phyloP scores from a whole-genome alignment of 1,140 invertebrate genomes.

The Bombus ignitus region DNA sequence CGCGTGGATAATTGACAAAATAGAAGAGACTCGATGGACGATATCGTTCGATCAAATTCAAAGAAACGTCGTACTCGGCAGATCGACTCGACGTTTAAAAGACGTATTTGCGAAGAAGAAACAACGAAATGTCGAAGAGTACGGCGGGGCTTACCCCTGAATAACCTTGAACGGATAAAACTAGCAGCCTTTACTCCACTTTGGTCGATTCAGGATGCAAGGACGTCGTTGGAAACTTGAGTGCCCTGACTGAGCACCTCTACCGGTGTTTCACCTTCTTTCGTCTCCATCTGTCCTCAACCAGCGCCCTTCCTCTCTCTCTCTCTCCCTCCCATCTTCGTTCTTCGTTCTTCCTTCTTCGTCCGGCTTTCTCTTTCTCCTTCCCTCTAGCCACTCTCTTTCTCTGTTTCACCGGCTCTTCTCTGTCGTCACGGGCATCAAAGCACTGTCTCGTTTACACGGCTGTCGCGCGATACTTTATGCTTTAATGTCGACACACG shows the following conservation, averaged over 20 bases:
- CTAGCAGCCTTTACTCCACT: background rate
- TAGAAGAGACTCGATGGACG: too few relatives aligned
- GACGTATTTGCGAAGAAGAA: background rate
- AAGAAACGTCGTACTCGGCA: too few relatives aligned
- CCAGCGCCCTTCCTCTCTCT: background rate
- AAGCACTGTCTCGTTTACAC: slow-evolving; percentile 66
- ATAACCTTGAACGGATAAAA: background rate
- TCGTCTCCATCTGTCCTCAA: slow-evolving; percentile 27
- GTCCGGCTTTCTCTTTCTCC: background rate
- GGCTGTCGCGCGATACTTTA: slow-evolving; percentile 64
- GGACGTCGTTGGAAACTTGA: background rate
- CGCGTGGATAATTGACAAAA: fast-evolving
- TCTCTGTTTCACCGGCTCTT: background rate
- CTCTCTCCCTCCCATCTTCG: too few relatives aligned
- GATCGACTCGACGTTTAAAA: fast-evolving
- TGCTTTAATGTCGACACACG: slow-evolving; percentile 61
- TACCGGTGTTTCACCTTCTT: slow-evolving; percentile 38
- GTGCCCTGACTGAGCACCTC: slow-evolving; percentile 12
- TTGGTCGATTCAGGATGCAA: slow-evolving; percentile 4
- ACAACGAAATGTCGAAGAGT: background rate
- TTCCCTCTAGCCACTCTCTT: too few relatives aligned
- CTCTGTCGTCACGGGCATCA: slow-evolving; percentile 60
- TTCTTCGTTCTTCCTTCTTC: too few relatives aligned
- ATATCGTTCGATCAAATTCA: too few relatives aligned
- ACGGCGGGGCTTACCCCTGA: background rate